A percentile compares a stretch with the other conserved stretches of the same genome.
phyloP scores from a whole-genome alignment of 2,113 vertebrate genomes.

The Callospermophilus lateralis region DNA sequence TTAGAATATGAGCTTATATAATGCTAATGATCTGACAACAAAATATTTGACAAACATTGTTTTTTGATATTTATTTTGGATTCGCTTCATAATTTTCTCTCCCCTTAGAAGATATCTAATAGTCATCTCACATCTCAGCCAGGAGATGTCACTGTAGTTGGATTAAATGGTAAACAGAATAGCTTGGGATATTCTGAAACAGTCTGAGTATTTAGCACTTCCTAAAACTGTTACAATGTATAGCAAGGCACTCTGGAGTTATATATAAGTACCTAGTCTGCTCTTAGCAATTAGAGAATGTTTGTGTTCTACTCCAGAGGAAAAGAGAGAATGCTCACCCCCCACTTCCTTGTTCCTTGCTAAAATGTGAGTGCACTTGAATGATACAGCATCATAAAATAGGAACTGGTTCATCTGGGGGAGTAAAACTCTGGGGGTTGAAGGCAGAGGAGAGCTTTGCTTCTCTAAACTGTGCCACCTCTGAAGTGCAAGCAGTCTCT shows the following conservation, averaged over 20 bases:
- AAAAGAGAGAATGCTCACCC: not conserved
- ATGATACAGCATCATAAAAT: not conserved
- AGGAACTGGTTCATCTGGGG: not conserved
- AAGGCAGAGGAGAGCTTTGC: not conserved
- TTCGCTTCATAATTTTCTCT: not conserved
- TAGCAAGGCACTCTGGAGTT: not conserved
- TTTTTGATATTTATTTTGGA: conserved; percentile 55
- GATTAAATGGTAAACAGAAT: conserved; percentile 47
- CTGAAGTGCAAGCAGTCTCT: not conserved
- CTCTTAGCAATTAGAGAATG: not conserved
- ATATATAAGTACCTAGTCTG: not conserved
- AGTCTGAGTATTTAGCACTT: not conserved
- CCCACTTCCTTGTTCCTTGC: not conserved
- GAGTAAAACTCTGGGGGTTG: not conserved
- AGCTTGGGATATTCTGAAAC: not conserved
- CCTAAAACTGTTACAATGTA: not conserved
- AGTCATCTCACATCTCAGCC: conserved; percentile 14
- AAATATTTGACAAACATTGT: not conserved
- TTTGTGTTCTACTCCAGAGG: not conserved
- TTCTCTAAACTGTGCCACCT: not conserved
- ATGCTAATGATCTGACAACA: conserved; percentile 4
- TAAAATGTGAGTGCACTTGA: not conserved
- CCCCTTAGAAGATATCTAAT: not conserved
- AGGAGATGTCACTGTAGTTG: conserved; percentile 73
- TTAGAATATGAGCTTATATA: conserved; percentile 58